Percentiles rank a stretch among this genome's conserved stretches.
phyloP scores from a whole-genome alignment of 2,113 vertebrate genomes.

The Neotoma lepida region DNA sequence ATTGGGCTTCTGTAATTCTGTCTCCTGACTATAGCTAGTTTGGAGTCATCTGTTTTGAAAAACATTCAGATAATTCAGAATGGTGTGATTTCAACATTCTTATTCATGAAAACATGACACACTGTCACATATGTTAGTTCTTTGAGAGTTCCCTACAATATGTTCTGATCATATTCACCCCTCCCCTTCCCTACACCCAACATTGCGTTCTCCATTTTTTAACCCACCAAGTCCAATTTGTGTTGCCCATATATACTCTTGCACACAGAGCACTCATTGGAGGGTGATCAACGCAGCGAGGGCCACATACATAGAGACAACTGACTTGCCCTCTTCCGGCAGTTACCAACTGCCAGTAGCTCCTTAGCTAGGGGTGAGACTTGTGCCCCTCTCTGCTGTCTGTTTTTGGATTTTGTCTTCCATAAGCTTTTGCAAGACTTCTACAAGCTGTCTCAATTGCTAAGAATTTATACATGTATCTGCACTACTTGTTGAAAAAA shows the following conservation, averaged over 20 bases:
- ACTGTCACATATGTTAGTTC: neutral
- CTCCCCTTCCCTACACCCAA: neutral
- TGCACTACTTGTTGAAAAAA: neutral
- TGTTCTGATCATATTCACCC: neutral
- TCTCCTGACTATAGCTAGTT: neutral
- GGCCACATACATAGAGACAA: neutral
- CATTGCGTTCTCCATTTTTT: neutral
- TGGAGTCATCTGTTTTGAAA: neutral
- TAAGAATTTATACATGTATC: neutral
- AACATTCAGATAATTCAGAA: neutral
- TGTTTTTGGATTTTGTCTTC: neutral
- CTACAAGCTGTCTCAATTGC: neutral
- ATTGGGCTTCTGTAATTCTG: neutral
- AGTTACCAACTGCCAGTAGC: neutral
- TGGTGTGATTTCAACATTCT: neutral
- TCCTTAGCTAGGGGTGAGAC: neutral
- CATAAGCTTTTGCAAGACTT: too few relatives aligned
- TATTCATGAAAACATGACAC: neutral
- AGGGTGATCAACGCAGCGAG: neutral
- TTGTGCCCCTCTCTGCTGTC: fast-evolving
- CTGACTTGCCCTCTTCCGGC: neutral
- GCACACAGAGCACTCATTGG: neutral
- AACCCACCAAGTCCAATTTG: neutral
- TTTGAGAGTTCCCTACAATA: neutral
- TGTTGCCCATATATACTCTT: neutral